Evolutionary conservation across 2,797 vertebrate species (phyloP), one percentile per base, ranked within the genome.

Genomic region (Crocodylus rhombifer): DNA sequence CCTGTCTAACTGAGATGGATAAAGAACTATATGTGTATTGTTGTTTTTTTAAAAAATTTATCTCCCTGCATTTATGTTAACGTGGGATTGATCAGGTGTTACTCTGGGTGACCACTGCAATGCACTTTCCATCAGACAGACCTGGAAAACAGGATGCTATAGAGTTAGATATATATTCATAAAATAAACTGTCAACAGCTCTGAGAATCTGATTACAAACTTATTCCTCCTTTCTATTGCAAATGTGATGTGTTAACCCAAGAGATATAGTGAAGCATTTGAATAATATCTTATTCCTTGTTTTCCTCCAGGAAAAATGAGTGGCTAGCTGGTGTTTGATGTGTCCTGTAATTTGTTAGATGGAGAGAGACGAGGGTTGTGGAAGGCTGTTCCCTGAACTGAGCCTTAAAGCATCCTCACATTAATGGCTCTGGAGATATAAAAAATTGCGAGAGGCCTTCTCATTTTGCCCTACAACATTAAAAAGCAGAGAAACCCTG

Each of bases 1-100:
- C 2, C 77, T 60, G 3, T 65, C 23, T 30, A 5, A 60, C 84
- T 57, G 33, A 61, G 87, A 90, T 58, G 4, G 1, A 57, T 61
- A 42, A 2, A 85, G 83, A 69, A 63, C 15, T 81, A 91, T 81
- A 4, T 3, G 58, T 33, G 20, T 17, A 78, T 30, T 56, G 28
- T 15, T n/a, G 63, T 64, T 18, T 13, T 78, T 93, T 73, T 3
- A 1, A 77, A 92, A 33, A 10, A 1, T 63, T 74, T 63, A 3
- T 3, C 1, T 81, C 56, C 80, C 61, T 84, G 12, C 20, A 82
- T 75, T 95, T 95, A 93, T 95, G 93, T 77, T 36, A 94, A 95
- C 79, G 69, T 85, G 16, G 13, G 92, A 93, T 69, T 86, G 80
- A 62, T 96, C 62, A 89, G 60, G 3, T 91, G 62, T 94, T 42